Base-by-base conservation (phyloP, 2,888 invertebrate species). In the Drosophila robusta region DNA sequence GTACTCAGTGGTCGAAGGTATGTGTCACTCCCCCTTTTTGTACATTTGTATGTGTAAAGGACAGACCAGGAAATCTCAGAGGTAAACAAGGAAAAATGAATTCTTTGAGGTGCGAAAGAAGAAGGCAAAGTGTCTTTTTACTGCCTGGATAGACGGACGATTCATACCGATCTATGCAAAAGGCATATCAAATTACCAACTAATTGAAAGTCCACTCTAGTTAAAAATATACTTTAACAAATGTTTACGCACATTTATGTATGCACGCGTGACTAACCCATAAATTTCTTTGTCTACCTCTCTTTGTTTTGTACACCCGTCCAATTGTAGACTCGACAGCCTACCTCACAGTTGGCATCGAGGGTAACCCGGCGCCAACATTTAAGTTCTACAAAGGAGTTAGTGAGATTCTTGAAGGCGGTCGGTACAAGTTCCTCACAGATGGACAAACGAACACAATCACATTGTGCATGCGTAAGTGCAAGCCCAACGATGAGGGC, bases 1-100 rank as follows among this genome's bases (percentile, higher is more conserved):
- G 91, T 98, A 99, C 93, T 97, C 98, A 46, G 98, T 98, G 65
- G 96, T 98, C 93, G 99, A 99, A 96, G 98, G 99, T 98, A 92
- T 82, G 82, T 74, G 4, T 11, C 6, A 18, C 11, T 11, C 2
- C 9, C 3, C 9, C 29, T 9, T 9, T 29, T 29, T 29, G 29
- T 29, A 29, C 29, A 29, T 9, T 29, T 29, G 26, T 29, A 0
- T 26, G 29, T 29, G 29, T 29, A 3, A 29, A 9, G 9, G 29
- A 5, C 29, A 29, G 3, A 3, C 29, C 2, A 8, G 29, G 29
- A 29, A 3, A 9, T 29, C 29, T 9, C 9, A 9, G 29, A 29
- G 29, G 29, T 29, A 29, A 29, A 26, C 7, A 26, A 8, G 22
- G 18, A n/a, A n/a, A n/a, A n/a, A n/a, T n/a, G n/a, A n/a, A n/a